These are phyloP conservation scores for Platysternon megacephalum DNA, from an alignment of 2,113 vertebrate genomes.

Conservation along the genomic window DNA sequence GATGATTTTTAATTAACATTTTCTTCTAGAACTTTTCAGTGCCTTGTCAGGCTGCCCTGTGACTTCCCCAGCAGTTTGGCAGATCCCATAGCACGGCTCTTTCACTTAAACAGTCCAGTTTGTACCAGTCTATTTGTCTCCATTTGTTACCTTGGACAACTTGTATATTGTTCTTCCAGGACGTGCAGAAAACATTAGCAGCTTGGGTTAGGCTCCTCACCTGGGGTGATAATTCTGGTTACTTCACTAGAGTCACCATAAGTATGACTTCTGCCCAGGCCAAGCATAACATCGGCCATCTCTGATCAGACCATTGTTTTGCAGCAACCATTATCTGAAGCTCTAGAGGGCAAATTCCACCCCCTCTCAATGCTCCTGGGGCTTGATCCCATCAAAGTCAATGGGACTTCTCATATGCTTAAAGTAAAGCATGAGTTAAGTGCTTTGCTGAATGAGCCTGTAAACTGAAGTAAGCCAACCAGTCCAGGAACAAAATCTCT, in stretches of 20 bases:
- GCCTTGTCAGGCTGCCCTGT: constrained; percentile 20
- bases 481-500: neutral
- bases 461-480: neutral
- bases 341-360: neutral
- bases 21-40: neutral
- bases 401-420: neutral
- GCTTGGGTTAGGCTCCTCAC: neutral
- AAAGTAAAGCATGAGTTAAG: accelerated
- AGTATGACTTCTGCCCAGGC: neutral
- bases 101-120: neutral
- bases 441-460: neutral
- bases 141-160: neutral
- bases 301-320: accelerated
- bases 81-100: neutral
- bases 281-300: neutral
- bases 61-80: neutral
- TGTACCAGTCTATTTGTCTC: neutral
- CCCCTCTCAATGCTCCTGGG: neutral
- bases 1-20: neutral
- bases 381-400: neutral
- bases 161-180: neutral
- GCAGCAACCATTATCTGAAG: neutral
- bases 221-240: neutral
- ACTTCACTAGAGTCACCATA: neutral
- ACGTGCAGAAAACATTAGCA: neutral